These are phyloP conservation scores for Tadarida brasiliensis DNA, from an alignment of 2,797 vertebrate genomes.

Conservation along the genomic window DNA sequence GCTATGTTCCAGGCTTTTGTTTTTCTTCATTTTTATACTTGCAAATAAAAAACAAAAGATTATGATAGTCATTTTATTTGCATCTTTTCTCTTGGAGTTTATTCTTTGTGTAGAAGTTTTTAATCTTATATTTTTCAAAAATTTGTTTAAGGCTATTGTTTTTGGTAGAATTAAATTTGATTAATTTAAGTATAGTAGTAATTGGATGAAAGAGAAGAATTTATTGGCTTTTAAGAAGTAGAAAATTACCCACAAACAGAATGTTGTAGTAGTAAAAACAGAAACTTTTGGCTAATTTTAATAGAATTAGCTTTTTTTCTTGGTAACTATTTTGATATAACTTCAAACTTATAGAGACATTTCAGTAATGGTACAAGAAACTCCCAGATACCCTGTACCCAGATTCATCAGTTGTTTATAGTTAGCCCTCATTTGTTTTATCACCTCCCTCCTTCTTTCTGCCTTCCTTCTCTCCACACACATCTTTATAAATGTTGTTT, in stretches of 20 bases:
- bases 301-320: slow-evolving; percentile 68
- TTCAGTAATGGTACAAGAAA: not conserved
- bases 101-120: slow-evolving; percentile 94
- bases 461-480: not conserved
- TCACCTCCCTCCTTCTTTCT: not conserved
- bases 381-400: not conserved
- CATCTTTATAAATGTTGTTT: not conserved
- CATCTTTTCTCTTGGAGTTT: slow-evolving; percentile 91
- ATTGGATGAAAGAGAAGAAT: slow-evolving; percentile 90
- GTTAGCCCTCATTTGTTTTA: not conserved
- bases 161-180: slow-evolving; percentile 91
- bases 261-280: slow-evolving; percentile 85
- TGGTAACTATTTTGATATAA: not conserved
- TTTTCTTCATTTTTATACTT: slow-evolving; percentile 92
- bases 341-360: slow-evolving; percentile 42
- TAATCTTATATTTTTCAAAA: slow-evolving; percentile 90
- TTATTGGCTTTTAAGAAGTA: slow-evolving; percentile 89
- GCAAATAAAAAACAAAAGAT: slow-evolving; percentile 94
- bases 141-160: slow-evolving; percentile 91
- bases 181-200: slow-evolving; percentile 92
- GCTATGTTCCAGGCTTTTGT: slow-evolving; percentile 96
- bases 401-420: not conserved
- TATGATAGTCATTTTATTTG: slow-evolving; percentile 94
- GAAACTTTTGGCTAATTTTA: slow-evolving; percentile 85
- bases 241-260: slow-evolving; percentile 90